Percentiles rank a stretch among this genome's conserved stretches.
Conservation (phyloP, 2,113 vertebrate species). For the Dipodomys merriami region DNA sequence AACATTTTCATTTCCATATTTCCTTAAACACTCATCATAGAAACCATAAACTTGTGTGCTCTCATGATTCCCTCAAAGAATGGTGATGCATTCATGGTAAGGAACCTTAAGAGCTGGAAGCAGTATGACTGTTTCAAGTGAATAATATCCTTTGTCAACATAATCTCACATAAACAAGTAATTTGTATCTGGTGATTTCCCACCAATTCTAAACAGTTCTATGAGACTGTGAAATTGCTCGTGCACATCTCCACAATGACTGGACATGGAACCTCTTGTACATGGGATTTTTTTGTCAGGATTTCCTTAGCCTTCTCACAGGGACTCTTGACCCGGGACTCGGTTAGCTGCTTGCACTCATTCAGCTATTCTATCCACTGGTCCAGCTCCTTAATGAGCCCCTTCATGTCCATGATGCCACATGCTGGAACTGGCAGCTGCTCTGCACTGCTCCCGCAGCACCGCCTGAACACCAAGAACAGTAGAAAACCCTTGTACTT, state of each 20-base stretch:
- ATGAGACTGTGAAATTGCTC: conserved; percentile 99
- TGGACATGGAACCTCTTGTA: conserved; percentile 96
- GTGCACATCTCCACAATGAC: conserved; percentile 98
- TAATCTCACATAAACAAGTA: conserved; percentile 99
- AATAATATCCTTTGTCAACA: conserved; percentile 99
- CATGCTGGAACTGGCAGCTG: background rate
- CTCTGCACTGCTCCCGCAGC: too few relatives aligned
- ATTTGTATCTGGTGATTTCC: conserved; percentile 99
- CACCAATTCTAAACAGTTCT: conserved; percentile 99
- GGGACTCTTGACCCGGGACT: conserved; percentile 94
- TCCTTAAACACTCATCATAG: too few relatives aligned
- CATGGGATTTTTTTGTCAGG: conserved; percentile 98
- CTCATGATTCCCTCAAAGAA: conserved; percentile 98
- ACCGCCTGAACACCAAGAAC: background rate
- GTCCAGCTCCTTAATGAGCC: conserved; percentile 94
- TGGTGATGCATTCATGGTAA: conserved; percentile 90
- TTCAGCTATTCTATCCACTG: conserved; percentile 98
- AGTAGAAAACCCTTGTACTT: background rate
- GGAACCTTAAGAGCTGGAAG: conserved; percentile 96
- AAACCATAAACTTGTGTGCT: conserved; percentile 94
- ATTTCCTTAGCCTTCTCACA: conserved; percentile 99
- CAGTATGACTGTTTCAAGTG: conserved; percentile 97
- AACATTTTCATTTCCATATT: conserved; percentile 93
- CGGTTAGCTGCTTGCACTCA: conserved; percentile 97
- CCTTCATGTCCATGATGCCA: too few relatives aligned